Conservation (phyloP, 2,797 vertebrate species). For the Spea hammondii region DNA sequence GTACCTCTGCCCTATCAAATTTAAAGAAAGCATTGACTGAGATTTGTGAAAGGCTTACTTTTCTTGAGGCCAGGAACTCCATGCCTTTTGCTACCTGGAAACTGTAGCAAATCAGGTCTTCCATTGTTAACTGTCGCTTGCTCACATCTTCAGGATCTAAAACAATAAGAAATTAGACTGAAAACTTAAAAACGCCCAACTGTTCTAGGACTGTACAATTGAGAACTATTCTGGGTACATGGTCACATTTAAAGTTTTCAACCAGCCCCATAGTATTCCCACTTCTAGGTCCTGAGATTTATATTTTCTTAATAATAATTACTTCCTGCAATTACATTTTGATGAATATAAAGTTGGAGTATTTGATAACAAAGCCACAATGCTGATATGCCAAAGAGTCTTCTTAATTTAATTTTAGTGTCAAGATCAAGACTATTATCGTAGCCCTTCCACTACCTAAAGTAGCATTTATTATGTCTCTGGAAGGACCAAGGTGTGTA, state of each 20-base stretch:
- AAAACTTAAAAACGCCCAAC: background rate
- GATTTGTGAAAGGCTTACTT: constrained; percentile 69
- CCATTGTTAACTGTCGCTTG: constrained; percentile 84
- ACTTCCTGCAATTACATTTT: constrained; percentile 28
- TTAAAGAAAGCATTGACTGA: background rate
- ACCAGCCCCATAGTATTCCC: background rate
- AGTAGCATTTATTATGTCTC: too few species aligned
- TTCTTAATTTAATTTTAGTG: too few species aligned
- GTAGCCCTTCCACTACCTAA: too few species aligned
- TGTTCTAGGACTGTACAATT: background rate
- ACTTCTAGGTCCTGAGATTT: background rate
- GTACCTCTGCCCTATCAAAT: background rate
- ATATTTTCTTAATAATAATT: constrained; percentile 16
- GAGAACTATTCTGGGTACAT: background rate
- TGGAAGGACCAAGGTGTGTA: too few species aligned
- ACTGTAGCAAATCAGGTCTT: constrained; percentile 92
- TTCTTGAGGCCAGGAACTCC: constrained; percentile 92
- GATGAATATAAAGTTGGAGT: background rate
- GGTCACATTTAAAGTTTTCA: background rate
- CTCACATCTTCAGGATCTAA: constrained; percentile 88
- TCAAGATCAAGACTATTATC: too few species aligned
- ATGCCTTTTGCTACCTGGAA: constrained; percentile 96
- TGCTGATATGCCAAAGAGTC: too few species aligned
- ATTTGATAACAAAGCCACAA: too few species aligned
- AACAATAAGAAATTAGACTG: constrained; percentile 67